phyloP scores from a whole-genome alignment of 2,113 vertebrate species.

The Cichladusa arquata region DNA sequence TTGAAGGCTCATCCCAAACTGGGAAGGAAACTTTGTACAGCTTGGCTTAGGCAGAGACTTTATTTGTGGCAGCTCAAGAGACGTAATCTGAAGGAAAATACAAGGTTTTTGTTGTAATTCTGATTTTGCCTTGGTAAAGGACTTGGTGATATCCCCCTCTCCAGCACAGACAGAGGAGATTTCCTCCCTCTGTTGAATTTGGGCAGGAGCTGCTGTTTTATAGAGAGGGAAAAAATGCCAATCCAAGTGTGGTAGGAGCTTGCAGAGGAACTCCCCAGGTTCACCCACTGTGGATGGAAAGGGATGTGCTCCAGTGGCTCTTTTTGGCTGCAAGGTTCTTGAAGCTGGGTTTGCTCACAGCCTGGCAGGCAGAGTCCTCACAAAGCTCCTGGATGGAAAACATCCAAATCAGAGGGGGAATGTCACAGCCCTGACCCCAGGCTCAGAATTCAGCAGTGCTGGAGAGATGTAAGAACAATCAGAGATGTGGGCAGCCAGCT shows the following conservation, averaged over 20 bases:
- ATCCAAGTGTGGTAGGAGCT: background rate
- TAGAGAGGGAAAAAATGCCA: background rate
- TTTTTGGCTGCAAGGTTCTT: background rate
- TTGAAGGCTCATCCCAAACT: background rate
- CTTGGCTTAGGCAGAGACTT: background rate
- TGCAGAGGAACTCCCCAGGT: background rate
- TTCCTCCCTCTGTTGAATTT: constrained; percentile 38
- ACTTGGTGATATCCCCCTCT: background rate
- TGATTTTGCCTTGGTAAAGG: constrained; percentile 18
- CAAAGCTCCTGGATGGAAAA: background rate
- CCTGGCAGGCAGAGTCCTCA: background rate
- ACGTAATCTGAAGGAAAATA: background rate
- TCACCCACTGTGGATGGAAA: background rate
- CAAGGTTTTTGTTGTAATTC: background rate
- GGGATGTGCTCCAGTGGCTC: background rate
- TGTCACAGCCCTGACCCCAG: no score
- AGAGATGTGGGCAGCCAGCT: background rate
- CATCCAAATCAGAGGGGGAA: background rate
- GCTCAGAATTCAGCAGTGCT: fast-evolving
- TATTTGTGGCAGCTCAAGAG: background rate
- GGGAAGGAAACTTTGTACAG: background rate
- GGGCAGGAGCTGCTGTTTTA: background rate
- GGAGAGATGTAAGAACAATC: background rate
- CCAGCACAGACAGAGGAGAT: background rate
- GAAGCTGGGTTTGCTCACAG: background rate